A percentile compares a stretch with the other conserved stretches of the same genome.
phyloP scores from a whole-genome alignment of 1,140 invertebrate species.

The Habropoda laboriosa region DNA sequence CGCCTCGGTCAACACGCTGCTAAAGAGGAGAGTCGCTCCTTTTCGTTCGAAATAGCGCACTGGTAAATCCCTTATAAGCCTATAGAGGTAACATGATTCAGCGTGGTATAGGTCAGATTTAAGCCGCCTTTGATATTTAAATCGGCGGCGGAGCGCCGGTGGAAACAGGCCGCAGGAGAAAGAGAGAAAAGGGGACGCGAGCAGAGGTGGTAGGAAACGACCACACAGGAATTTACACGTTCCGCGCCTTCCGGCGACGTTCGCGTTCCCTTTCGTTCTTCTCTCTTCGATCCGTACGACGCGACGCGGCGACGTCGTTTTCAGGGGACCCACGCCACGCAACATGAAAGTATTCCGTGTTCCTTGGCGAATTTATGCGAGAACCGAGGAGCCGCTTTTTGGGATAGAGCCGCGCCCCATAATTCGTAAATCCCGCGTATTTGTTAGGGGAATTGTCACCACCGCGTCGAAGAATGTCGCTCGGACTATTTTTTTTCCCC shows the following conservation, averaged over 20 bases:
- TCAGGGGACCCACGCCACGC: constrained; percentile 1
- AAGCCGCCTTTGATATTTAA: constrained; percentile 82
- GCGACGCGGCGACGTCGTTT: constrained; percentile 12
- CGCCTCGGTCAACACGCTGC: constrained; percentile 74
- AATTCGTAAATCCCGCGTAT: constrained; percentile 55
- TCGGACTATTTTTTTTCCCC: constrained; percentile 3
- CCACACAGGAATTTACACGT: constrained; percentile 78
- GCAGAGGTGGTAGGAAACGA: constrained; percentile 57
- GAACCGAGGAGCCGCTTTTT: constrained; percentile 43
- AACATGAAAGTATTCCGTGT: constrained; percentile 61
- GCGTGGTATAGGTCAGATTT: constrained; percentile 82
- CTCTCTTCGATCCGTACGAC: neutral
- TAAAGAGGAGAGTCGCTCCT: too few species aligned
- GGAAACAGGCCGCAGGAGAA: neutral
- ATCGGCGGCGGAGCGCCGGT: constrained; percentile 69
- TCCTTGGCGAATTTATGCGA: constrained; percentile 62
- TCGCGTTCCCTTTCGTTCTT: constrained; percentile 47
- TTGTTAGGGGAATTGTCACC: constrained; percentile 63
- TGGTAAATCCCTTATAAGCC: constrained; percentile 78
- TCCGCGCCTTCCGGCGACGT: constrained; percentile 62
- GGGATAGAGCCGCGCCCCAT: constrained; percentile 25
- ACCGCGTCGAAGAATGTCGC: constrained; percentile 34
- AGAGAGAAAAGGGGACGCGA: neutral
- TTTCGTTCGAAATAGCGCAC: constrained; percentile 75
- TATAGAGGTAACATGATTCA: constrained; percentile 82